Conservation (phyloP, 1,140 invertebrate genomes). For the Drosophila kepulauana region DNA sequence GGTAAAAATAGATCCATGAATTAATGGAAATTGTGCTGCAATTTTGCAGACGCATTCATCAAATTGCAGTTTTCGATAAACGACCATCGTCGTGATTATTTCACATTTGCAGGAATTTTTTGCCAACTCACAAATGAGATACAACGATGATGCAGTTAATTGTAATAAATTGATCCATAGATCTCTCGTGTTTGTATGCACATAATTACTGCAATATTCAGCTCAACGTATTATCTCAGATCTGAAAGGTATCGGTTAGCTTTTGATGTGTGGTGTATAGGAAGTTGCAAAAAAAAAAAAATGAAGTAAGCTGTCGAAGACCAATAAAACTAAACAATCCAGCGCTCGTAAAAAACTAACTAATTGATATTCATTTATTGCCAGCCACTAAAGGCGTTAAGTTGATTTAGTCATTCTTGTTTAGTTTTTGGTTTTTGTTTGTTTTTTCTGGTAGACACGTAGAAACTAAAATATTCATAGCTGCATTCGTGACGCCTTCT, state of each 20-base stretch:
- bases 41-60: slow-evolving; percentile 37
- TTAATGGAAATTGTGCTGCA: slow-evolving; percentile 41
- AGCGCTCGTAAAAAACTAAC: neutral
- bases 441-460: neutral
- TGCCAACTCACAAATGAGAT: slow-evolving; percentile 21
- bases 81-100: slow-evolving; percentile 26
- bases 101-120: slow-evolving; percentile 5
- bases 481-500: neutral
- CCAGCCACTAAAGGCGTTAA: neutral
- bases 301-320: neutral
- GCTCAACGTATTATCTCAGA: neutral
- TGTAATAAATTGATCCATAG: slow-evolving; percentile 4
- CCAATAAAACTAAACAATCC: slow-evolving; percentile 7
- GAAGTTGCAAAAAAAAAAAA: neutral
- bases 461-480: neutral
- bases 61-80: slow-evolving; percentile 49
- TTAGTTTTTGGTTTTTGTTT: no score
- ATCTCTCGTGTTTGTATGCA: neutral
- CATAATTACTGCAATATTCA: neutral
- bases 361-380: slow-evolving; percentile 31
- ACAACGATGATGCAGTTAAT: slow-evolving; percentile 17
- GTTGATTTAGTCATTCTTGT: slow-evolving; percentile 1
- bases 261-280: slow-evolving; percentile 18
- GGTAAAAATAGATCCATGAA: slow-evolving; percentile 41
- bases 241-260: slow-evolving; percentile 1